Conservation (phyloP, 2,797 vertebrate species). For the Falco novaeseelandiae region DNA sequence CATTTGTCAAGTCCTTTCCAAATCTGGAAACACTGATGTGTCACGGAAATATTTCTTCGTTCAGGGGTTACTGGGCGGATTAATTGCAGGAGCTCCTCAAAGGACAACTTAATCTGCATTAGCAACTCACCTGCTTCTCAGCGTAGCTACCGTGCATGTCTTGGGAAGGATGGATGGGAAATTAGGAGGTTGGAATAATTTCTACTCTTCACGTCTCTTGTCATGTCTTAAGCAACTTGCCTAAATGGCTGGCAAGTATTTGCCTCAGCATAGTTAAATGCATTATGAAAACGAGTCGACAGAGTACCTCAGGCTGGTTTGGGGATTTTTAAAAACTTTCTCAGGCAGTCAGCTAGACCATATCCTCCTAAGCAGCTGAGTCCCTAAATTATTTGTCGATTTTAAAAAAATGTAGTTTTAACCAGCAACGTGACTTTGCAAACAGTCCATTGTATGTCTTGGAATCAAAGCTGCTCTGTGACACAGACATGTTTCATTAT, state of each 20-base stretch:
- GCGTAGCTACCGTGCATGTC: background rate
- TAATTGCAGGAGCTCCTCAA: conserved; percentile 21
- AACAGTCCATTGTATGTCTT: conserved; percentile 45
- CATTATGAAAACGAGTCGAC: background rate
- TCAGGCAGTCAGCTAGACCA: background rate
- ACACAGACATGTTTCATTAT: conserved; percentile 38
- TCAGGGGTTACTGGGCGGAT: background rate
- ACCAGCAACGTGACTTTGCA: conserved; percentile 28
- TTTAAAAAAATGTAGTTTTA: background rate
- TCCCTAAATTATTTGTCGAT: background rate
- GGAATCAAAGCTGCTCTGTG: conserved; percentile 40
- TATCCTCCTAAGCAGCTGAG: background rate
- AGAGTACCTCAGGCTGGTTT: background rate
- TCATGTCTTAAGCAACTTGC: background rate
- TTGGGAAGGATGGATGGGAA: background rate
- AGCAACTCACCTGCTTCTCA: conserved; percentile 22
- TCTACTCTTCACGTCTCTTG: background rate
- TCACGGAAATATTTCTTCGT: background rate
- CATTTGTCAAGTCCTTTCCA: conserved; percentile 23
- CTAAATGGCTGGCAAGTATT: background rate
- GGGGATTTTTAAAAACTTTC: background rate
- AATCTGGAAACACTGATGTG: conserved; percentile 19
- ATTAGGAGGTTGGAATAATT: background rate
- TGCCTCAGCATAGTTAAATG: background rate
- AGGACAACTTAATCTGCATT: conserved; percentile 23